These are phyloP conservation scores for Sebastes schlegelii DNA, from an alignment of 2,113 vertebrate genomes.

Conservation along the genomic window DNA sequence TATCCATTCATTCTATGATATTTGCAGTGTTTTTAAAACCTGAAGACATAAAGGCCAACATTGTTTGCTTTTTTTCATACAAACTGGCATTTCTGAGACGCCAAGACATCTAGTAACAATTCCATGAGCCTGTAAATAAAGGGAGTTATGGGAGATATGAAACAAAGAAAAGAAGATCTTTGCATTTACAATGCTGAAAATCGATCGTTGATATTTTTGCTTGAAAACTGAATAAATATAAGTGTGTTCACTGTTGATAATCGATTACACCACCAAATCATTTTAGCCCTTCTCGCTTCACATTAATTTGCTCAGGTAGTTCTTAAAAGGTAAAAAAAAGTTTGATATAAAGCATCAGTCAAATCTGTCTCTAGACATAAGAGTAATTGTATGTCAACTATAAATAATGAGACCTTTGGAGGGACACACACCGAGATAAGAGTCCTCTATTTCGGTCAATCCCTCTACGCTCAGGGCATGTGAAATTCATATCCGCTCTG, in stretches of 20 bases:
- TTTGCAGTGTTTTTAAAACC: not conserved
- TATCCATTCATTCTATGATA: not conserved
- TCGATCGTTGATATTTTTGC: not conserved
- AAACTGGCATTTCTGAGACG: not conserved
- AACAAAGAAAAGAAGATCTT: not conserved
- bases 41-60: not conserved
- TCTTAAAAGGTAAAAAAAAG: not conserved
- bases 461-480: constrained; percentile 28
- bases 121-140: not conserved
- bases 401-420: constrained; percentile 32
- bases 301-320: not conserved
- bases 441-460: constrained; percentile 10
- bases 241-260: not conserved
- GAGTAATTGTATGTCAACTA: constrained; percentile 6
- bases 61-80: not conserved
- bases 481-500: constrained; percentile 51
- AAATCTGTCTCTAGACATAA: not conserved
- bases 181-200: not conserved
- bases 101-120: not conserved
- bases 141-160: not conserved
- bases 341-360: not conserved
- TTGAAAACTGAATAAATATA: not conserved
- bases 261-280: not conserved
- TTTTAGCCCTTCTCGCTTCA: not conserved
- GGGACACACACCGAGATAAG: constrained; percentile 64